These are phyloP conservation scores for Aphrophora alni DNA, from an alignment of 2,888 invertebrate species.

Conservation along the genomic window DNA sequence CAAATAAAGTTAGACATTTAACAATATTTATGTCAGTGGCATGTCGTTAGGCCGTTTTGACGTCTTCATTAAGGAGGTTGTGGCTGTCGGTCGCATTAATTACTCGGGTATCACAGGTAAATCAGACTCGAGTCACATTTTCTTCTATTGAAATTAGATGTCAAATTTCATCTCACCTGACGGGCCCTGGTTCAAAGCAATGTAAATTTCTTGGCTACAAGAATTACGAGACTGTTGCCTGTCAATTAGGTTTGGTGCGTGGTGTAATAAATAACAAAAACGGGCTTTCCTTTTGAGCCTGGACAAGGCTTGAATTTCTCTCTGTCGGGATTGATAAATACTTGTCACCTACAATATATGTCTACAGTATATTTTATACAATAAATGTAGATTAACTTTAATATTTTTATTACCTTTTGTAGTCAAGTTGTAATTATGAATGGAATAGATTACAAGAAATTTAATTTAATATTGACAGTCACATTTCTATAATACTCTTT, in stretches of 20 bases:
- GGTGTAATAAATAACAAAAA: not conserved
- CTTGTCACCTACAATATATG: too few species aligned
- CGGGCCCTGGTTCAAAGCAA: not conserved
- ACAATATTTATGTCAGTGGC: too few species aligned
- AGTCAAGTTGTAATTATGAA: too few species aligned
- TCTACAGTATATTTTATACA: too few species aligned
- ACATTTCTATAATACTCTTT: too few species aligned
- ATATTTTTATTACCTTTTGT: too few species aligned
- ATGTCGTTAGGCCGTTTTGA: not conserved
- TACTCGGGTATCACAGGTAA: not conserved
- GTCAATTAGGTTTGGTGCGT: not conserved
- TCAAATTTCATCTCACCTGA: not conserved
- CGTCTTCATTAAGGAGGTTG: not conserved
- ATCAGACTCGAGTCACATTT: not conserved
- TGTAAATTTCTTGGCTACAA: not conserved
- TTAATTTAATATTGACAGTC: too few species aligned
- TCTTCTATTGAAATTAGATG: not conserved
- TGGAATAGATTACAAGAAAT: too few species aligned
- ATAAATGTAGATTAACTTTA: too few species aligned
- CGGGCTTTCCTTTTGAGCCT: not conserved
- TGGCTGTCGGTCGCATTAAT: not conserved
- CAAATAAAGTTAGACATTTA: too few species aligned
- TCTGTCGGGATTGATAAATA: not conserved
- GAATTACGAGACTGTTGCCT: not conserved
- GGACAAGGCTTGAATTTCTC: not conserved